Conservation (phyloP, 1,140 invertebrate genomes). For the Pararge aegeria region DNA sequence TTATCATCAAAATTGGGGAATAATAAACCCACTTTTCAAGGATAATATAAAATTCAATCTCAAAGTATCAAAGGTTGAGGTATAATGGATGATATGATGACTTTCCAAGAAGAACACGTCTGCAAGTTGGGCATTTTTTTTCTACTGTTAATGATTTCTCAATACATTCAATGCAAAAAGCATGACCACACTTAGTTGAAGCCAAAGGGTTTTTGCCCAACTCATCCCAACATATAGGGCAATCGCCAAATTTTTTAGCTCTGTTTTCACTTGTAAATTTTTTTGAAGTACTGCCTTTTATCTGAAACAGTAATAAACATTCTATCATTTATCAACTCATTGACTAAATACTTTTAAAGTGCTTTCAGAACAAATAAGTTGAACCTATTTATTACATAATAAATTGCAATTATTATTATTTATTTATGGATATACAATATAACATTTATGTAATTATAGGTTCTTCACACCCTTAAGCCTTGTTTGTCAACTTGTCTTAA, state of each 20-base stretch:
- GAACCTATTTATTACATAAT: too few species aligned
- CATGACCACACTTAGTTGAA: conserved; percentile 68
- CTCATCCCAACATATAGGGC: conserved; percentile 59
- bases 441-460: too few species aligned
- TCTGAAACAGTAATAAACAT: too few species aligned
- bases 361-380: too few species aligned
- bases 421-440: too few species aligned
- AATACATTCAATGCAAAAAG: conserved; percentile 54
- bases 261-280: conserved; percentile 11
- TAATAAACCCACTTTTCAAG: neutral
- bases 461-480: too few species aligned
- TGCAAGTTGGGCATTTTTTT: conserved; percentile 55
- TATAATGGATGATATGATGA: conserved; percentile 54
- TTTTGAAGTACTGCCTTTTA: neutral
- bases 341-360: too few species aligned
- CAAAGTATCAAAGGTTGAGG: neutral
- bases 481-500: too few species aligned
- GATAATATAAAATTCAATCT: neutral
- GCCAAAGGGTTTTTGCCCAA: conserved; percentile 49
- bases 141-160: conserved; percentile 37
- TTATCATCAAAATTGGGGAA: too few species aligned
- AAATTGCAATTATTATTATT: too few species aligned
- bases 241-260: conserved; percentile 36
- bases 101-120: conserved; percentile 41
- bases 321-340: too few species aligned